Percentiles rank a stretch among this genome's conserved stretches.
Conservation (phyloP, 2,888 invertebrate genomes). For the Drosophila maculinotata region DNA sequence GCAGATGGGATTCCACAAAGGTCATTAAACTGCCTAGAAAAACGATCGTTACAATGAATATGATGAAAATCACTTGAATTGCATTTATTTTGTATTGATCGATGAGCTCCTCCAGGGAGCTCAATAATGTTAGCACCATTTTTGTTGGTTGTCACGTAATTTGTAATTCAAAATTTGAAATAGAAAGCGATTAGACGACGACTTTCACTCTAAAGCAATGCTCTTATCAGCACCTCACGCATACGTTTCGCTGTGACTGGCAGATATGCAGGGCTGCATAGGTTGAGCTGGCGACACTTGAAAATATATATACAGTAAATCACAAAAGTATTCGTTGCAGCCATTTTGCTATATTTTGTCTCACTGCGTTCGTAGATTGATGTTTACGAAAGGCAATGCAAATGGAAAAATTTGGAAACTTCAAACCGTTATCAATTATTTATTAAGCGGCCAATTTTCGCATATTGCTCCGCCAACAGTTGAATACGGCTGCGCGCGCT, state of each 20-base stretch:
- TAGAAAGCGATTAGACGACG: constrained; percentile 28
- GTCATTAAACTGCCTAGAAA: constrained; percentile 88
- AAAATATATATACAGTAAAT: too few relatives aligned
- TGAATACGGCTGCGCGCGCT: too few relatives aligned
- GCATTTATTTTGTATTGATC: constrained; percentile 76
- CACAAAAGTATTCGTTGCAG: too few relatives aligned
- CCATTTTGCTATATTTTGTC: too few relatives aligned
- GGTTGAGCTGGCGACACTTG: too few relatives aligned
- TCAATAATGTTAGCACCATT: constrained; percentile 36
- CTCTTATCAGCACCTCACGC: constrained; percentile 23
- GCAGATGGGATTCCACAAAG: constrained; percentile 88
- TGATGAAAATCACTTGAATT: constrained; percentile 79
- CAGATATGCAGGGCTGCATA: constrained; percentile 3
- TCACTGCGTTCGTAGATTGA: too few relatives aligned
- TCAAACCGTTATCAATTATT: too few relatives aligned
- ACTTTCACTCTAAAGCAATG: constrained; percentile 37
- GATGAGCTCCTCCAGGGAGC: constrained; percentile 54
- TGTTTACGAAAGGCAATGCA: too few relatives aligned
- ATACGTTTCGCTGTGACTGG: constrained; percentile 10
- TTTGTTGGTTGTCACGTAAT: constrained; percentile 1
- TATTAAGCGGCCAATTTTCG: too few relatives aligned
- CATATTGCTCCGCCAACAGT: too few relatives aligned
- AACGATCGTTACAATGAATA: constrained; percentile 84
- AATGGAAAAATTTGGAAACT: too few relatives aligned
- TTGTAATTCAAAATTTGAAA: constrained; percentile 19